These are phyloP conservation scores for Acanthornis magna DNA, from an alignment of 2,797 vertebrate species.

Conservation along the genomic window DNA sequence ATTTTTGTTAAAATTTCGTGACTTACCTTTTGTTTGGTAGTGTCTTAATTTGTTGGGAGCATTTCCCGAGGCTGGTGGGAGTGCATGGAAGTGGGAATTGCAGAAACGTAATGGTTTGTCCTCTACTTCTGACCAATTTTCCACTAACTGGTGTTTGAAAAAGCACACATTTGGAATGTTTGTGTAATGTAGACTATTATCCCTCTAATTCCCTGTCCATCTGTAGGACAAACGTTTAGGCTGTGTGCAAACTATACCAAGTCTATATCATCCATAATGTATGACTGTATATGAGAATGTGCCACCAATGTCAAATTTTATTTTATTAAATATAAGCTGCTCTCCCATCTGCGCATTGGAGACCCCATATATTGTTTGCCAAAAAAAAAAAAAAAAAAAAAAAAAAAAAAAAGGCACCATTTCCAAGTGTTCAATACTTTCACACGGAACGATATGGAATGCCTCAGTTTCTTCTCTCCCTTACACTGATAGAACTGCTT, in stretches of 20 bases:
- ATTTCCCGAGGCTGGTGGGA: not conserved
- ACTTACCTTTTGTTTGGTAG: not conserved
- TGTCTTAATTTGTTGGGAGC: not conserved
- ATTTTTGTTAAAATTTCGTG: not conserved
- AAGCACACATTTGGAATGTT: not conserved
- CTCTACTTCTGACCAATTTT: not conserved
- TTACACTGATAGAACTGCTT: not conserved
- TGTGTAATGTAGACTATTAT: not conserved
- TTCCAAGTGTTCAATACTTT: not conserved
- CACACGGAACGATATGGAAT: not conserved
- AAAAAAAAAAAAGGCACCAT: not conserved
- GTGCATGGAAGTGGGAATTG: accelerated
- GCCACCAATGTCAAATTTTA: slow-evolving; percentile 57
- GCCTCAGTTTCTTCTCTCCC: not conserved
- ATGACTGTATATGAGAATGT: slow-evolving; percentile 52
- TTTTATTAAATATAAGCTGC: slow-evolving; percentile 69
- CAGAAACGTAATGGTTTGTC: not conserved
- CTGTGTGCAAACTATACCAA: slow-evolving; percentile 21
- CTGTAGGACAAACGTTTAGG: slow-evolving; percentile 40
- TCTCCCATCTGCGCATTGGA: slow-evolving; percentile 49
- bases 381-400: slow-evolving; percentile 1
- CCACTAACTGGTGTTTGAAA: not conserved
- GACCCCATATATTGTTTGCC: slow-evolving; percentile 59
- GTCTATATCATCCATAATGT: slow-evolving; percentile 52
- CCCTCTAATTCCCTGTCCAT: slow-evolving; percentile 43